Conservation (phyloP, 2,797 vertebrate genomes). For the Antennarius maculatus region DNA sequence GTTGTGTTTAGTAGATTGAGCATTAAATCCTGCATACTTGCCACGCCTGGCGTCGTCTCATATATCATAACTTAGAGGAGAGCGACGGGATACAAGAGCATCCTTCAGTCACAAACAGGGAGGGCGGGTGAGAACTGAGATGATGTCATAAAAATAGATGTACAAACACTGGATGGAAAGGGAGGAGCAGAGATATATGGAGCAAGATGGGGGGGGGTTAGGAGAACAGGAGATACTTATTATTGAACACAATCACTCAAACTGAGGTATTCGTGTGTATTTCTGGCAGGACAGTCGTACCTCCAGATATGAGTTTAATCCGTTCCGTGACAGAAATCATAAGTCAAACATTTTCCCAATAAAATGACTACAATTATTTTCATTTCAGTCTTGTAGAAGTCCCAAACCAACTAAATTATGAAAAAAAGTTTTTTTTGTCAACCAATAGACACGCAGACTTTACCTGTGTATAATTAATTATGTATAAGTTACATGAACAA, state of each 20-base stretch:
- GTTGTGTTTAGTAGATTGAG: constrained; percentile 60
- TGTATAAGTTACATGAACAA: no score
- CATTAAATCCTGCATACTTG: constrained; percentile 57
- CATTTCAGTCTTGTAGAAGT: no score
- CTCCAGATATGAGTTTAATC: no score
- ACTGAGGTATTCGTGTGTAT: constrained; percentile 1
- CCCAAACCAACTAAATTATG: no score
- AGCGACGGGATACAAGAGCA: constrained; percentile 42
- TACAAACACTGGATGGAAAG: constrained; percentile 13
- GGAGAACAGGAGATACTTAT: no score
- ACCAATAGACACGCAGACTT: no score
- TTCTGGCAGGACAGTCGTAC: constrained; percentile 14
- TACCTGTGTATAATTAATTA: no score
- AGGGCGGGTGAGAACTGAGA: constrained; percentile 19
- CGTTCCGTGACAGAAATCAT: no score
- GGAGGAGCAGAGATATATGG: constrained; percentile 27
- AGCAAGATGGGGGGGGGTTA: constrained; percentile 7
- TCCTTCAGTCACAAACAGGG: constrained; percentile 49
- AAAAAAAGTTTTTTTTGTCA: no score
- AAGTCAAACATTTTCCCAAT: no score
- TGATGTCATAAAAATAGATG: constrained; percentile 66
- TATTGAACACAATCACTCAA: no score
- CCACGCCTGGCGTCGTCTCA: constrained; percentile 46
- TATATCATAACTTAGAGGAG: constrained; percentile 61
- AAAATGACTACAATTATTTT: no score